Conservation (phyloP, 2,797 vertebrate species). For the Meda fulgida region DNA sequence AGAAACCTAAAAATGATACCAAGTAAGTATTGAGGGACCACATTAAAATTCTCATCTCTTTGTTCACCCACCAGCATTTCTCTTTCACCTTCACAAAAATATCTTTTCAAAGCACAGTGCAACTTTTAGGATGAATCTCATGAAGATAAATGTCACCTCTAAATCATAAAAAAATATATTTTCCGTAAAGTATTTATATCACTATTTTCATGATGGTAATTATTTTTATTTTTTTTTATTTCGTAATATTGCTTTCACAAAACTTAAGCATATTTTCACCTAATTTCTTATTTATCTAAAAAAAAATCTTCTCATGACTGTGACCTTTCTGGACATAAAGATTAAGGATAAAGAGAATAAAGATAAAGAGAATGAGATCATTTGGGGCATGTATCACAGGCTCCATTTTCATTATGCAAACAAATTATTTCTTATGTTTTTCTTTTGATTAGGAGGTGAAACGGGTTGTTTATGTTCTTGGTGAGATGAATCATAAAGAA, state of each 20-base stretch:
- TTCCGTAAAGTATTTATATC: too few relatives aligned
- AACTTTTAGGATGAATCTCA: neutral
- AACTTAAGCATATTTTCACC: too few relatives aligned
- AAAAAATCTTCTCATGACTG: too few relatives aligned
- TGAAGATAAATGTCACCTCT: neutral
- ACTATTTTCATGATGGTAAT: too few relatives aligned
- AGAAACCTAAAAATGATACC: neutral
- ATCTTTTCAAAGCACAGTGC: neutral
- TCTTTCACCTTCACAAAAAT: neutral
- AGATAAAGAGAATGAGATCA: too few relatives aligned
- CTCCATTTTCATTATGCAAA: neutral
- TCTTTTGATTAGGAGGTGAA: neutral
- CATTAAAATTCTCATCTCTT: neutral
- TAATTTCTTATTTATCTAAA: too few relatives aligned
- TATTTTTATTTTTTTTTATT: too few relatives aligned
- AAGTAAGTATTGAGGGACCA: neutral
- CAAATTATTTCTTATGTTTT: neutral
- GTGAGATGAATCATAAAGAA: neutral
- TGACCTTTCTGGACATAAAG: neutral
- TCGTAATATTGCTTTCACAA: neutral
- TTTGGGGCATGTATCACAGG: neutral
- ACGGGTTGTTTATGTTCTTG: neutral
- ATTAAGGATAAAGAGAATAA: too few relatives aligned
- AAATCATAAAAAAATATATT: neutral
- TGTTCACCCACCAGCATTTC: conserved; percentile 13